Base-by-base conservation (phyloP, 2,113 vertebrate species). In the Gorilla gorilla region DNA sequence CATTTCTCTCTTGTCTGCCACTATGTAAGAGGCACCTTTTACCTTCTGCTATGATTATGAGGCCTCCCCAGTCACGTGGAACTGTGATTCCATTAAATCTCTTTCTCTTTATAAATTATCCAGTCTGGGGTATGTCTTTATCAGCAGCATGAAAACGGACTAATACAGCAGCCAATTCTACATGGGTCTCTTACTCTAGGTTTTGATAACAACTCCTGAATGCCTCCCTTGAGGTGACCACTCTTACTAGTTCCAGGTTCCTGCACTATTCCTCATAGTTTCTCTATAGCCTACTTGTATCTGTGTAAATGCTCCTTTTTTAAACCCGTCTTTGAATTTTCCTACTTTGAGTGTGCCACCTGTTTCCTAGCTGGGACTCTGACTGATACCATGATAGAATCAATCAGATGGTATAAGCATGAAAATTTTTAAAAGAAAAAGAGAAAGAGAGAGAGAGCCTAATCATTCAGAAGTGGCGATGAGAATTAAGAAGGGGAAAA, bases 251-350 rank as follows among this genome's bases (percentile, higher is more conserved):
- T 8, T 55, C 30, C 23, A 59, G 5, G 4, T 79, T 85, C 25
- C 72, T 43, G 40, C 8, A 30, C n/a, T 83, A 38, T 59, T 59
- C 75, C 59, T 9, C 57, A 27, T 57, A 43, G 73, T 73, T 92
- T 76, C 64, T 90, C 40, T 89, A 48, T 10, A 40, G 35, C 48
- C 72, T 91, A 38, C 83, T 91, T 96, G 75, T 23, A 59, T 72
- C 70, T 89, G 91, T 95, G 40, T 35, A 93, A 96, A 97, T 92
- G 23, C 66, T 95, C 72, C 75, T 40, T 96, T 93, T 94, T 93
- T 48, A 72, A 95, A 91, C 55, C 2, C 25, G 8, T 92, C 48
- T 35, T 89, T 85, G 85, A 90, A 84, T 97, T 91, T 91, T 93
- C 45, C 72, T 96, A 64, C 68, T 95, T 86, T 61, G 59, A 82